Conservation (phyloP, 92 coral and sea anemone genomes). For the Chrysogorgia sp. region DNA sequence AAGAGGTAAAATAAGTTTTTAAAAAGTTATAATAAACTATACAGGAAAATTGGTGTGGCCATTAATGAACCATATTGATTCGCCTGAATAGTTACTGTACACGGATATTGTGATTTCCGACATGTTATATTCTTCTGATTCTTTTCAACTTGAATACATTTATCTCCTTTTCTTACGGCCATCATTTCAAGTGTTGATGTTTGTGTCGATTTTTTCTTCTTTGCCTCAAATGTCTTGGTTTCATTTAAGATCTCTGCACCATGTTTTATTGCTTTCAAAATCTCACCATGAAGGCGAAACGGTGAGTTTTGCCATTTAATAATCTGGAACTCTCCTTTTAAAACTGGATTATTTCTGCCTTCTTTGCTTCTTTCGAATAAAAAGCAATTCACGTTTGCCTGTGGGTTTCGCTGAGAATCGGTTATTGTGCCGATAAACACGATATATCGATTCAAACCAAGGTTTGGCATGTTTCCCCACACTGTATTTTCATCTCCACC, state of each 20-base stretch:
- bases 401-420: neutral
- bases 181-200: neutral
- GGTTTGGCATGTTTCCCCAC: constrained; percentile 83
- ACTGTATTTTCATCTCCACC: constrained; percentile 88
- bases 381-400: constrained; percentile 60
- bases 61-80: too few species aligned
- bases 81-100: neutral
- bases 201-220: neutral
- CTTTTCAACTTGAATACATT: neutral
- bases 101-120: neutral
- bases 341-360: constrained; percentile 43
- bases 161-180: neutral
- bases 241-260: constrained; percentile 22
- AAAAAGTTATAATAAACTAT: too few species aligned
- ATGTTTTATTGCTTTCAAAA: neutral
- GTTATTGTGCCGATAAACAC: constrained; percentile 78
- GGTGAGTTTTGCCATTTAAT: constrained; percentile 15
- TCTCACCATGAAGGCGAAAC: neutral
- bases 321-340: constrained; percentile 32
- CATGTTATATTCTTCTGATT: neutral
- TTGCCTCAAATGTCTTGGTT: neutral
- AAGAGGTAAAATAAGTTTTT: too few species aligned
- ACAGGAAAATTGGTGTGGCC: too few species aligned
- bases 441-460: constrained; percentile 67
- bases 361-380: constrained; percentile 54